These are phyloP conservation scores for Glossophaga mutica DNA, from an alignment of 2,797 vertebrate genomes.

Conservation along the genomic window DNA sequence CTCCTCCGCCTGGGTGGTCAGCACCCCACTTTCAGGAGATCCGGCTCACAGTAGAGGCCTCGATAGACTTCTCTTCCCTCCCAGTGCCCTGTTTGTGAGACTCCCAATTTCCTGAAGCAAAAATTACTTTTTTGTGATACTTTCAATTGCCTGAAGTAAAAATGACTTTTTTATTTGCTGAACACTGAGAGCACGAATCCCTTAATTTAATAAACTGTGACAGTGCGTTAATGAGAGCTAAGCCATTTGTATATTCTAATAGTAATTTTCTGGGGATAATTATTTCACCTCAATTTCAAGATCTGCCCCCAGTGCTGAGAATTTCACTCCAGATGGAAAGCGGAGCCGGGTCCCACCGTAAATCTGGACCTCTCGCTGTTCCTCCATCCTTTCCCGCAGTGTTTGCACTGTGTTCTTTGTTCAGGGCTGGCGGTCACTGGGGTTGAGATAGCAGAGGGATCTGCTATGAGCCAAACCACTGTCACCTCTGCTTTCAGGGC, in stretches of 20 bases:
- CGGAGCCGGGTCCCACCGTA: neutral
- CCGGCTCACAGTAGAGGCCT: fast-evolving
- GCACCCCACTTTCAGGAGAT: neutral
- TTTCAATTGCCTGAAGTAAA: neutral
- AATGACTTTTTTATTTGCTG: neutral
- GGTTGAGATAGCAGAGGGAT: neutral
- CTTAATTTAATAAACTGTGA: constrained; percentile 27
- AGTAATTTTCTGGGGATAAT: constrained; percentile 11
- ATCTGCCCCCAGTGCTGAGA: neutral
- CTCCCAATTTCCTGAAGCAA: neutral
- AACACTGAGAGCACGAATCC: neutral
- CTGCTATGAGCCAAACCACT: neutral
- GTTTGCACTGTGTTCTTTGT: neutral
- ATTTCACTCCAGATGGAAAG: neutral
- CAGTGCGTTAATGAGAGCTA: neutral
- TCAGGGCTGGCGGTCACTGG: neutral
- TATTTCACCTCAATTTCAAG: neutral
- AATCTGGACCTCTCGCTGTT: neutral
- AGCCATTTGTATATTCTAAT: constrained; percentile 12
- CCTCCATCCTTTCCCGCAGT: neutral
- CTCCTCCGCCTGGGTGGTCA: too few relatives aligned
- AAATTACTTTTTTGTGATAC: neutral
- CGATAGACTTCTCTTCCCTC: too few relatives aligned
- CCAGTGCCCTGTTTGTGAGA: neutral
- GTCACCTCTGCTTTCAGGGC: neutral